phyloP scores from a whole-genome alignment of 2,797 vertebrate species.

The Botia almorhae region DNA sequence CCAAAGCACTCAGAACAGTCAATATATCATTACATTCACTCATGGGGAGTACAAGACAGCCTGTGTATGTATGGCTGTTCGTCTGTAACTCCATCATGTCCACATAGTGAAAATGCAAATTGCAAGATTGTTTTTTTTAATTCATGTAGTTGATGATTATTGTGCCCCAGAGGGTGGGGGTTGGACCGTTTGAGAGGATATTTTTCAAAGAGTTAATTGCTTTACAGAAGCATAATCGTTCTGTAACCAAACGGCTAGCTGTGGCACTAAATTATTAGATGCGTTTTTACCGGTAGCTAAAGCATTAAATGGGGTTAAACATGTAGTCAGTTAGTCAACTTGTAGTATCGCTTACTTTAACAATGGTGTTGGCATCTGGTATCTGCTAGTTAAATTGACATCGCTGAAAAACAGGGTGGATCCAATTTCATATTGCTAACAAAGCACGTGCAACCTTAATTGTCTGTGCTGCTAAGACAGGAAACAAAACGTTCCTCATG shows the following conservation, averaged over 20 bases:
- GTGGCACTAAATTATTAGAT: neutral
- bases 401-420: conserved; percentile 13
- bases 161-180: conserved; percentile 8
- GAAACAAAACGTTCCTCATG: conserved; percentile 40
- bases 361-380: conserved; percentile 8
- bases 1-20: conserved; percentile 31
- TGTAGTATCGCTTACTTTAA: conserved; percentile 24
- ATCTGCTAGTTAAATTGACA: neutral
- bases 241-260: neutral
- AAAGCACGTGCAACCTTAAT: conserved; percentile 11
- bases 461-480: conserved; percentile 20
- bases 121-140: conserved; percentile 23
- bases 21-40: conserved; percentile 34
- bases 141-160: conserved; percentile 16
- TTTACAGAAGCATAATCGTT: neutral
- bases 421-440: conserved; percentile 27
- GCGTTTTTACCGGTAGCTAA: neutral
- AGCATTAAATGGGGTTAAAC: neutral
- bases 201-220: conserved; percentile 30
- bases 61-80: neutral
- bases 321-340: neutral
- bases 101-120: conserved; percentile 44
- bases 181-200: neutral
- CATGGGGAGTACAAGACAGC: neutral
- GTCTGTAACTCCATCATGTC: conserved; percentile 8